Percentiles rank a stretch among this genome's conserved stretches.
phyloP scores from a whole-genome alignment of 2,888 invertebrate species.

The Cerastis rubricosa region DNA sequence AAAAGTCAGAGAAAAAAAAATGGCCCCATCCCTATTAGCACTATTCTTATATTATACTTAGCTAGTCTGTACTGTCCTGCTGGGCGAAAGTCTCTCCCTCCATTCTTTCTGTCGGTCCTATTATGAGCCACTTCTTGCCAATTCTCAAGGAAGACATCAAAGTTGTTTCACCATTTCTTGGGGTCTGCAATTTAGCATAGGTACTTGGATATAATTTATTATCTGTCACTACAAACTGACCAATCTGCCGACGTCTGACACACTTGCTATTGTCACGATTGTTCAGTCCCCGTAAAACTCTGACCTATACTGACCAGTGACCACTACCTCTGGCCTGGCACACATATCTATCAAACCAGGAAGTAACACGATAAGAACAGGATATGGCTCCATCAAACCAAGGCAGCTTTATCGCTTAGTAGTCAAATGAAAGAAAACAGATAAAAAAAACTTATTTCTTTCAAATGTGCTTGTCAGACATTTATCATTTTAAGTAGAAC shows the following conservation, averaged over 20 bases:
- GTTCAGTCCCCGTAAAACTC: background rate
- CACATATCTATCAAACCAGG: constrained; percentile 13
- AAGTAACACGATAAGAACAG: background rate
- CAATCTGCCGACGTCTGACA: background rate
- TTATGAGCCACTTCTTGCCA: background rate
- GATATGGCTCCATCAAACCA: background rate
- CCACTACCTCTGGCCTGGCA: background rate
- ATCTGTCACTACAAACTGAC: background rate
- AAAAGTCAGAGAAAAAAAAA: too few relatives aligned
- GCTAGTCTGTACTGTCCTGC: background rate
- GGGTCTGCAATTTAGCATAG: background rate
- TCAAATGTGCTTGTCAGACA: background rate
- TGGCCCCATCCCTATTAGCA: too few relatives aligned
- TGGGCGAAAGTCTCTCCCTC: background rate
- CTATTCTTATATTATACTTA: background rate
- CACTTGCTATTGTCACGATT: background rate
- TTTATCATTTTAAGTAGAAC: background rate
- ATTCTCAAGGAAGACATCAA: background rate
- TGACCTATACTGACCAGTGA: background rate
- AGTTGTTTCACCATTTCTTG: background rate
- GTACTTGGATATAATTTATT: background rate
- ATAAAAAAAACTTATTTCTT: background rate
- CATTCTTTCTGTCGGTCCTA: background rate
- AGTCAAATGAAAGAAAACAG: background rate
- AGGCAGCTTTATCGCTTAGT: constrained; percentile 1